Evolutionary conservation across 2,888 invertebrate species (phyloP), one percentile per base, ranked within the genome.

Genomic region (Drosophila dives): DNA sequence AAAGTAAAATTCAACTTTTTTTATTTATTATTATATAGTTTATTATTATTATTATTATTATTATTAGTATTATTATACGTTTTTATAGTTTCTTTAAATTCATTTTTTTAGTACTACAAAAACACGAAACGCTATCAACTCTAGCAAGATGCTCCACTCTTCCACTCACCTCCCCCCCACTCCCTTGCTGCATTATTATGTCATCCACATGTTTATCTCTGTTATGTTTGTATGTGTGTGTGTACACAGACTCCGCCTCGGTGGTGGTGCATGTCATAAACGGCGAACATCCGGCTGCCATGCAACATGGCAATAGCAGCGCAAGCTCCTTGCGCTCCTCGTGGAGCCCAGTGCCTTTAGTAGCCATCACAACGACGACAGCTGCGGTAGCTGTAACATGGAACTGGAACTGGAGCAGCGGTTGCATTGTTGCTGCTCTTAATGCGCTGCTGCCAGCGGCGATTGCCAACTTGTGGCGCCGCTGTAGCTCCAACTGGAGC

Each of bases 221-320:
- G 51, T 72, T 55, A 50, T 59, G 42, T 32, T 66, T 58, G 58
- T 45, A 45, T 45, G 29, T 29, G 11, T 29, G 11, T n/a, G 11
- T 12, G 29, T 1, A 29, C 50, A 56, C 95, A 94, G 96, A 97
- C 93, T 96, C 96, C 64, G 97, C 96, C 70, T 96, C 96, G 84
- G 96, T 97, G 86, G 95, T 96, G 89, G 96, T 97, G 71, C 97
- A 97, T 93, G 97, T 97, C 86, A 94, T 97, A 88, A 97, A 96
- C 91, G 97, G 97, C 89, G 95, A 95, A 93, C 93, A 95, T 80
- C 95, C 95, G 77, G 95, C 95, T 11, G 95, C 95, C 56, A 95
- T 95, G 95, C 95, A 95, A 85, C 93, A 93, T 81, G 93, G 93
- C 77, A 93, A 93, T 83, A 93, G 92, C 86, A 93, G 92, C 80